Evolutionary conservation across 2,113 vertebrate species (phyloP).

Genomic region (Campylomormyrus tamandua): DNA sequence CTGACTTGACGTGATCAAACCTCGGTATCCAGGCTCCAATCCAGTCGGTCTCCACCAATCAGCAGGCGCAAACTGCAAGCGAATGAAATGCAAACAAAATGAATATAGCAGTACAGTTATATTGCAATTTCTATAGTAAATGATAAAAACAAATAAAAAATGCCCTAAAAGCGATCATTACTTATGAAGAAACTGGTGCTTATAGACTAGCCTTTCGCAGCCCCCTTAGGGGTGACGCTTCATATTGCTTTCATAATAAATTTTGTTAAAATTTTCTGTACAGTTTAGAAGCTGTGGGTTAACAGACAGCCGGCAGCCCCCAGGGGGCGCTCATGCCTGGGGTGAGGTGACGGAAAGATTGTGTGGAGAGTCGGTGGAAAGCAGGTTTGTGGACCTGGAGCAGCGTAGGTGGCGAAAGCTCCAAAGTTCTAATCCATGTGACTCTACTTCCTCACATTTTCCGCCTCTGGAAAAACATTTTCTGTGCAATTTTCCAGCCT

Average conservation of each 20-base stretch:
- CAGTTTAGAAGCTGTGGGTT: neutral
- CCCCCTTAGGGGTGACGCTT: neutral
- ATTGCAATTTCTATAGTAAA: neutral
- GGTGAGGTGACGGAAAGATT: neutral
- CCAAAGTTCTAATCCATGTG: neutral
- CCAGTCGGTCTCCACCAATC: too few relatives aligned
- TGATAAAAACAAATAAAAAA: neutral
- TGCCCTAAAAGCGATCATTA: neutral
- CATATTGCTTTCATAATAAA: neutral
- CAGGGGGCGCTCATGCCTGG: neutral
- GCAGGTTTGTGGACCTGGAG: neutral
- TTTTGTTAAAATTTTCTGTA: neutral
- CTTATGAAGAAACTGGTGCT: neutral
- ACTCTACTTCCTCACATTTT: neutral
- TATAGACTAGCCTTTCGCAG: neutral
- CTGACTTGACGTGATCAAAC: neutral
- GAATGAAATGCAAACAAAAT: neutral
- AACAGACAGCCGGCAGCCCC: neutral
- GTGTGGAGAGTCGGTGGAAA: neutral
- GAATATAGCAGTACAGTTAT: neutral
- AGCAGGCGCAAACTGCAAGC: neutral
- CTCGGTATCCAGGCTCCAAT: neutral
- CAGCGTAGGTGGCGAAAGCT: neutral
- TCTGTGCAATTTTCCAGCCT: neutral
- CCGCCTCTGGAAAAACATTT: constrained; percentile 4